These are phyloP conservation scores for Drosophila busckii DNA, from an alignment of 1,140 invertebrate species.

Conservation along the genomic window DNA sequence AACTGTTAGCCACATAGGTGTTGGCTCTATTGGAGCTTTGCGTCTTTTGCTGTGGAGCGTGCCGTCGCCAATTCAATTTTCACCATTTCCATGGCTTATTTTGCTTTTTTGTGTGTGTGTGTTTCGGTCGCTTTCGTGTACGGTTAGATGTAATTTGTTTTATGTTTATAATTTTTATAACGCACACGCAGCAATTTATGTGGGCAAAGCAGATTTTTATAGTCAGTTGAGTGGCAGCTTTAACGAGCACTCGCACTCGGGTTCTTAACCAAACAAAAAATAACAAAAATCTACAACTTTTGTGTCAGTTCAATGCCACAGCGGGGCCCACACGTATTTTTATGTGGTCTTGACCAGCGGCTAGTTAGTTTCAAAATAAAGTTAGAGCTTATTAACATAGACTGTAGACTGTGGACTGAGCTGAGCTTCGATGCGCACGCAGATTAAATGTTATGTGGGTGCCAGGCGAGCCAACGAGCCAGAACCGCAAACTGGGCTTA, in stretches of 20 bases:
- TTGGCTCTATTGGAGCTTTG: too few relatives aligned
- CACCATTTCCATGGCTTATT: constrained; percentile 47
- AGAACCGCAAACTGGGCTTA: too few relatives aligned
- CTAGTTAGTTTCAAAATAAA: too few relatives aligned
- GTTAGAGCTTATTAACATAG: constrained; percentile 59
- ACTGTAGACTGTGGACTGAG: too few relatives aligned
- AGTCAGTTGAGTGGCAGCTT: constrained; percentile 26
- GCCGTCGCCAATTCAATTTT: constrained; percentile 69
- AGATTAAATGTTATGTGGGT: too few relatives aligned
- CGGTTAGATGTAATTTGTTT: constrained; percentile 70
- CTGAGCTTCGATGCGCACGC: too few relatives aligned
- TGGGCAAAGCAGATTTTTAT: constrained; percentile 33
- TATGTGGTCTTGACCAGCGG: too few relatives aligned
- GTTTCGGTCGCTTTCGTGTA: constrained; percentile 46
- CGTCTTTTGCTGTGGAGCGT: constrained; percentile 40
- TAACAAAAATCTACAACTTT: too few relatives aligned
- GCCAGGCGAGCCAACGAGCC: too few relatives aligned
- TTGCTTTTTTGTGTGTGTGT: too few relatives aligned
- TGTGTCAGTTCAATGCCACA: constrained; percentile 13
- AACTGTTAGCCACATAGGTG: too few relatives aligned
- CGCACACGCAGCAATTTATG: constrained; percentile 28
- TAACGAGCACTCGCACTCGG: constrained; percentile 25
- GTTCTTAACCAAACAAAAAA: constrained; percentile 12
- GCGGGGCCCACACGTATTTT: constrained; percentile 8
- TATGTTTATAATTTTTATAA: constrained; percentile 24